Percentiles rank a stretch among this genome's conserved stretches.
phyloP scores from a whole-genome alignment of 2,797 vertebrate species.

The Poeciliopsis infans region DNA sequence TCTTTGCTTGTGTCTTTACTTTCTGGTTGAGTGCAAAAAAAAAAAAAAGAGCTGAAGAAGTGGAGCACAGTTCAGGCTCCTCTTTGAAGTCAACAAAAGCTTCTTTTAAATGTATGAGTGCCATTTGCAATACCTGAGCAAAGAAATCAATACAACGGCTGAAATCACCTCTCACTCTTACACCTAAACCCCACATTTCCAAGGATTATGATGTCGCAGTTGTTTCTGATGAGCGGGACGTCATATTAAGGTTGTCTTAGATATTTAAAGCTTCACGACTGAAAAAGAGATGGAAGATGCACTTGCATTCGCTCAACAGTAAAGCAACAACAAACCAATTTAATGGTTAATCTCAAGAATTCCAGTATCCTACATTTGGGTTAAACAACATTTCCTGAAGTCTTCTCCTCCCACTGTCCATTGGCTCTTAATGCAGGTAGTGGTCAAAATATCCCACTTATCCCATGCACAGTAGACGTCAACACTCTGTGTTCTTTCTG shows the following conservation, averaged over 20 bases:
- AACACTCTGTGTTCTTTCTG: background rate
- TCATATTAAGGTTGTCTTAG: background rate
- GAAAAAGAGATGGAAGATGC: background rate
- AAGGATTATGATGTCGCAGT: background rate
- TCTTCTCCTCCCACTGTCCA: background rate
- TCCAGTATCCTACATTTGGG: background rate
- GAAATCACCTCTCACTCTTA: background rate
- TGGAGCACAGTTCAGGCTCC: background rate
- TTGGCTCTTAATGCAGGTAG: background rate
- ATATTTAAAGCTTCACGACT: background rate
- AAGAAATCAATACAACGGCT: background rate
- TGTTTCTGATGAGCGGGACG: background rate
- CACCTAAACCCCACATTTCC: background rate
- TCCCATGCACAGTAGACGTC: background rate
- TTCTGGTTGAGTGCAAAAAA: constrained; percentile 16
- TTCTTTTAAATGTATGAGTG: constrained; percentile 3
- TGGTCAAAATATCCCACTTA: background rate
- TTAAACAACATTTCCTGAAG: background rate
- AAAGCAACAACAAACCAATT: background rate
- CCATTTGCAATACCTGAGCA: background rate
- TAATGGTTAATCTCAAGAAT: background rate
- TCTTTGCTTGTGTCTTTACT: constrained; percentile 17
- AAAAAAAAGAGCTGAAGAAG: constrained; percentile 1
- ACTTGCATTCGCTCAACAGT: background rate
- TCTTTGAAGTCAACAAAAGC: constrained; percentile 4